Evolutionary conservation across 2,888 invertebrate genomes (phyloP), one percentile per base, ranked within the genome.

Genomic region (Meandrusa payeni): DNA sequence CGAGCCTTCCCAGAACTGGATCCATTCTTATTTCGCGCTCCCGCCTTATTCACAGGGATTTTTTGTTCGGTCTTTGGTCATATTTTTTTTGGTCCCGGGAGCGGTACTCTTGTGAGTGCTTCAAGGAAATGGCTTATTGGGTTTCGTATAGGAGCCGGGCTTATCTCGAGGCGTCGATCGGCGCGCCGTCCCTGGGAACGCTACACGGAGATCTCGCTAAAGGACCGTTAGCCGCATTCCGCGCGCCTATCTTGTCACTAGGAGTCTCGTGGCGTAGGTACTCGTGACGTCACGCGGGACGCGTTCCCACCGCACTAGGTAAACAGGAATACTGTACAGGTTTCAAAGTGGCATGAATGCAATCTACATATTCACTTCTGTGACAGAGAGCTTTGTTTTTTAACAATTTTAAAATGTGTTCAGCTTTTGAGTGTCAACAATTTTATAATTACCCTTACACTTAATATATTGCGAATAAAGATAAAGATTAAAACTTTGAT

Each of bases 11-110:
- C 78, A 81, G 86, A 86, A 86, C 65, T 71, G 74, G 61, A 68
- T 60, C 83, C 80, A 86, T 86, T 87, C 85, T 86, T 82, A 82
- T 85, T 85, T 85, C 72, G 85, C 80, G 81, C 79, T 80, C 82
- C 80, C 76, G 81, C 80, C 76, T 78, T 86, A 82, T 86, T 86
- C 80, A 81, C 67, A 59, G 65, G 54, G 60, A 68, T 51, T 60
- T 85, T 85, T 82, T 77, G 71, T 73, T 61, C 55, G 59, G 64
- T 67, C n/a, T 78, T 79, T 73, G 68, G 74, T 76, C 53, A 64
- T 76, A n/a, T n/a, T 82, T 80, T 79, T 82, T 85, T 63, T 85
- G 61, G 55, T 74, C 63, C 74, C 69, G 64, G 70, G 73, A 76
- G 83, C 83, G 82, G 78, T 74, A 69, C 75, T 74, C 72, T 74